Evolutionary conservation across 2,113 vertebrate genomes (phyloP), one percentile per base, ranked within the genome.

Genomic region (Gasterosteus aculeatus): DNA sequence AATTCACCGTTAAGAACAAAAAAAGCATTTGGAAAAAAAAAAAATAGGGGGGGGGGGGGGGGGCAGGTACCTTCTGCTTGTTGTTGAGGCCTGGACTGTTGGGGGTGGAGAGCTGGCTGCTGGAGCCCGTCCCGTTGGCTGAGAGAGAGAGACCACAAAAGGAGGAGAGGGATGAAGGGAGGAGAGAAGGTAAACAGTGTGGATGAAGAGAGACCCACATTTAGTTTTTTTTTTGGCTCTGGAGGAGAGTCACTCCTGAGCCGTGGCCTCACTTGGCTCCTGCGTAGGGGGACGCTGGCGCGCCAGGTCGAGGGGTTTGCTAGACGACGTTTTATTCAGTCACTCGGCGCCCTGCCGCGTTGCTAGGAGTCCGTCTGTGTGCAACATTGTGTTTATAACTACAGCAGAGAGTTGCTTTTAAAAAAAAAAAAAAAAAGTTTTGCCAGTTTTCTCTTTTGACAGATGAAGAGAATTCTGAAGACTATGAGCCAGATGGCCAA

Each of bases 31-130:
- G 19, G 15, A 26, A 11, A 33, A 18, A 56, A 33, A 18, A 59
- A 29, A n/a, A 53, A 31, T n/a, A n/a, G n/a, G 9, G 35, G 10
- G 8, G 1, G 47, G 39, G 65, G 31, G 49, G 44, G 62, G 59
- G 38, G 58, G 31, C 1, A 88, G 93, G 94, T 97, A 99, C 97
- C 97, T 99, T 99, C 95, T 99, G 97, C 95, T 98, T 99, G 88
- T 96, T 97, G 91, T 95, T 95, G 89, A 94, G 96, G 69, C 96
- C 97, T 62, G 98, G 98, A 84, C 97, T 99, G 90, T 97, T 98
- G 14, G 98, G 98, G 70, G 96, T 97, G 89, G 98, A 99, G 72
- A 99, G 94, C 91, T 99, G 98, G 89, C 98, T 99, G 95, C 97
- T 99, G 83, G 98, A 99, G 84, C 89, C 93, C 0, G 98, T 99